Evolutionary conservation across 2,888 invertebrate species (phyloP).

Genomic region (Trypoxylon attenuatum): DNA sequence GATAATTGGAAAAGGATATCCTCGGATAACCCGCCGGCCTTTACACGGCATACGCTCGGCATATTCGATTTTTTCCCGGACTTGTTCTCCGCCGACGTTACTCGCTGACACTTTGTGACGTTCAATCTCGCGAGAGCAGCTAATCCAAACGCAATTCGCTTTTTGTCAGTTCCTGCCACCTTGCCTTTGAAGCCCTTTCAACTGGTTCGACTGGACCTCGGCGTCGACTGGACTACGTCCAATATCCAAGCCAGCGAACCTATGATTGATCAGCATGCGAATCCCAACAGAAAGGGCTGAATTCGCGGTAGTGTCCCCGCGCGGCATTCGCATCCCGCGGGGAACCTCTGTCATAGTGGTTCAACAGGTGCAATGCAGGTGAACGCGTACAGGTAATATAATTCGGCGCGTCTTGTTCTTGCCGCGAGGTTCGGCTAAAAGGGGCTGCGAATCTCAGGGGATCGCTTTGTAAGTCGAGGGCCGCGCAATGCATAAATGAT

Average conservation of each 20-base stretch:
- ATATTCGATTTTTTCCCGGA: background rate
- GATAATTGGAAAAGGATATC: slow-evolving; percentile 43
- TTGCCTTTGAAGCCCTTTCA: too few relatives aligned
- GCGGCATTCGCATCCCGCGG: background rate
- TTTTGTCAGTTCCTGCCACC: background rate
- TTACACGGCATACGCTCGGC: background rate
- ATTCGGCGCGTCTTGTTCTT: slow-evolving; percentile 58
- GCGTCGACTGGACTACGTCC: too few relatives aligned
- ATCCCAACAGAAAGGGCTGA: background rate
- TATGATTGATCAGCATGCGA: too few relatives aligned
- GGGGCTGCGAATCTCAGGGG: slow-evolving; percentile 65
- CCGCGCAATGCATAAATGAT: slow-evolving; percentile 71
- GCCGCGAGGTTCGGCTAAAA: slow-evolving; percentile 52
- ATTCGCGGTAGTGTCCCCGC: background rate
- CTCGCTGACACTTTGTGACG: background rate
- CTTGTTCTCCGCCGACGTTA: too few relatives aligned
- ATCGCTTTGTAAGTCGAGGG: slow-evolving; percentile 69
- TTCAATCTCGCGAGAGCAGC: background rate
- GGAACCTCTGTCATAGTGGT: slow-evolving; percentile 32
- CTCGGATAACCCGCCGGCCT: slow-evolving; percentile 6
- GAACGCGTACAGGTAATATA: slow-evolving; percentile 46
- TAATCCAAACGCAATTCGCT: background rate
- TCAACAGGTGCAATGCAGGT: slow-evolving; percentile 53
- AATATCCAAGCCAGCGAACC: too few relatives aligned
- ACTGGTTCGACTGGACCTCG: too few relatives aligned